Base-by-base conservation (phyloP, 2,113 vertebrate species). In the Cyprinodon tularosa region DNA sequence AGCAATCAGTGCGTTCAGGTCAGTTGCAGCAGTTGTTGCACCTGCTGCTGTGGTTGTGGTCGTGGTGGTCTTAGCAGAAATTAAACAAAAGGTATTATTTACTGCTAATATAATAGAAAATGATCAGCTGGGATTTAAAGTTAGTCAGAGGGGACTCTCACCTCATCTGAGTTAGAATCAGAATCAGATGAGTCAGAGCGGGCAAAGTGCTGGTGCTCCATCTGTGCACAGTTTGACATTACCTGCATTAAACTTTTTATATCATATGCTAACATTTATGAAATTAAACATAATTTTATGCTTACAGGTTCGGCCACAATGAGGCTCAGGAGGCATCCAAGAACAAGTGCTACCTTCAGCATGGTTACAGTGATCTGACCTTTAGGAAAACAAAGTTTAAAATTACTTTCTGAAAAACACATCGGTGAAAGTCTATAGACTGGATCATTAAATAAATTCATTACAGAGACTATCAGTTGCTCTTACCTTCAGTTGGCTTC, bases 241-340 rank as follows among this genome's bases (percentile, higher is more conserved):
- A 53, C 12, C 5, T 14, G 22, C 20, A 36, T 29, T 47, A 47
- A 6, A 29, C n/a, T 42, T 6, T 36, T 14, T 17, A 12, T 12
- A 14, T 3, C 15, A 50, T 50, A 53, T 7, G 6, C 14, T 3
- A 3, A 17, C 4, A 12, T 12, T 36, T 12, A 36, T 36, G 2
- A 11, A 29, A 72, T 47, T 11, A 74, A 0, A 1, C 6, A 63
- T 36, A 45, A 13, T 47, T 8, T n/a, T 12, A 12, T 12, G 22
- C 40, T 45, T 45, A 66, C 64, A 44, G 64, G 20, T 12, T 66
- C 17, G 45, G 64, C 64, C 64, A 86, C 13, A 29, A 71, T 15
- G 29, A 90, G 37, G 50, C 81, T 76, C 60, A 83, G 66, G 47
- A 91, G 68, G 50, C 82, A 80, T 65, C 75, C 29, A 53, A 90